Evolutionary conservation across 2,113 vertebrate species (phyloP).

Genomic region (Alectura lathami): DNA sequence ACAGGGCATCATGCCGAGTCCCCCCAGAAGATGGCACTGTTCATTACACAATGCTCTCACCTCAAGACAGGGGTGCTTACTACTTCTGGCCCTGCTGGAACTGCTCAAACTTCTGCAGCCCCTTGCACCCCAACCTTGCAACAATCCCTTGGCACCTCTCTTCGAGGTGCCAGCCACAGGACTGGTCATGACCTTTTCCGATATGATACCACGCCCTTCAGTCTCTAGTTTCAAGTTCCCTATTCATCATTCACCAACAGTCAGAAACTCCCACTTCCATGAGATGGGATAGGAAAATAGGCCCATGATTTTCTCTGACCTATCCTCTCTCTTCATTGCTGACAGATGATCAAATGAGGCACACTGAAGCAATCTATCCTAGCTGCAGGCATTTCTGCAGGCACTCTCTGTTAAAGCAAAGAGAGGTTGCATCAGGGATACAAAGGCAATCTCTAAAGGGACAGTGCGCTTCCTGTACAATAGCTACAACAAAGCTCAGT

Average conservation of each 20-base stretch:
- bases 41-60: slow-evolving; percentile 31
- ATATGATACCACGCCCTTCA: neutral
- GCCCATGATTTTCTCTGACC: slow-evolving; percentile 20
- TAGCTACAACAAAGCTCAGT: slow-evolving; percentile 63
- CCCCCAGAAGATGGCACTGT: slow-evolving; percentile 71
- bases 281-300: slow-evolving; percentile 49
- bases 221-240: neutral
- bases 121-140: neutral
- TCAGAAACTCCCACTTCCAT: neutral
- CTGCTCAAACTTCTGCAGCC: neutral
- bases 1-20: neutral
- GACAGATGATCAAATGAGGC: slow-evolving; percentile 50
- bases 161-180: neutral
- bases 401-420: slow-evolving; percentile 43
- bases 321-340: neutral
- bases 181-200: neutral
- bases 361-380: neutral
- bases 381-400: slow-evolving; percentile 55
- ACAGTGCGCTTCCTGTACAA: slow-evolving; percentile 35
- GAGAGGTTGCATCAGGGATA: slow-evolving; percentile 13
- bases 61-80: neutral
- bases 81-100: neutral
- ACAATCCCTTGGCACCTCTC: neutral
- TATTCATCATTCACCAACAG: neutral
- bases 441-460: slow-evolving; percentile 29